Evolutionary conservation across 1,140 invertebrate species (phyloP).

Genomic region (Adoxophyes honmai): DNA sequence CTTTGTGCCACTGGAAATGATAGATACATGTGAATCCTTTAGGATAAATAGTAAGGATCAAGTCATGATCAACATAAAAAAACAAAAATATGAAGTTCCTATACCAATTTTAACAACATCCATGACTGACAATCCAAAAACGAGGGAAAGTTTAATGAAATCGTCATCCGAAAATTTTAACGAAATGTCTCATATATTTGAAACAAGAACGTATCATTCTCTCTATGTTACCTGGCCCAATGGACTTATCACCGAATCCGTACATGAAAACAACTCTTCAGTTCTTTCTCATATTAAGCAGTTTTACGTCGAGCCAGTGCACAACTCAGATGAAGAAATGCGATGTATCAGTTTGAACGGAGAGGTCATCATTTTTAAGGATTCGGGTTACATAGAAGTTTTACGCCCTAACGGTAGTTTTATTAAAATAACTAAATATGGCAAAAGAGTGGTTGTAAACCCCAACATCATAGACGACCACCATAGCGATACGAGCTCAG

Average conservation of each 20-base stretch:
- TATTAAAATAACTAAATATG: slow-evolving; percentile 52
- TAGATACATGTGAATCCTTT: slow-evolving; percentile 43
- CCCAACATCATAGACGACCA: slow-evolving; percentile 19
- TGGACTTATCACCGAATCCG: slow-evolving; percentile 71
- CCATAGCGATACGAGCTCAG: slow-evolving; percentile 33
- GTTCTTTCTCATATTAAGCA: slow-evolving; percentile 74
- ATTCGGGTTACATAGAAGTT: slow-evolving; percentile 47
- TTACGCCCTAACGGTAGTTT: slow-evolving; percentile 48
- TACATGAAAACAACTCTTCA: slow-evolving; percentile 52
- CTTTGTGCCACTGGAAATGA: slow-evolving; percentile 31
- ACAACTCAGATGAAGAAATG: slow-evolving; percentile 47
- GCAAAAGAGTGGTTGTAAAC: slow-evolving; percentile 31
- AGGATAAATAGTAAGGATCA: slow-evolving; percentile 49
- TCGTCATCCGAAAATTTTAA: slow-evolving; percentile 18
- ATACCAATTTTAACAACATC: slow-evolving; percentile 16
- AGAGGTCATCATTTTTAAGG: slow-evolving; percentile 64
- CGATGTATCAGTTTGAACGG: slow-evolving; percentile 63
- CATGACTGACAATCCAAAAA: slow-evolving; percentile 21
- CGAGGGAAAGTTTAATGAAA: slow-evolving; percentile 25
- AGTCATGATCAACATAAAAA: slow-evolving; percentile 62
- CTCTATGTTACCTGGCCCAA: slow-evolving; percentile 74
- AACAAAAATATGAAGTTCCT: slow-evolving; percentile 39
- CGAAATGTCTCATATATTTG: slow-evolving; percentile 21
- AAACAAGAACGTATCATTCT: slow-evolving; percentile 46
- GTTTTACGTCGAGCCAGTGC: slow-evolving; percentile 43